phyloP scores from a whole-genome alignment of 2,113 vertebrate genomes.

The Gobiocypris rarus region DNA sequence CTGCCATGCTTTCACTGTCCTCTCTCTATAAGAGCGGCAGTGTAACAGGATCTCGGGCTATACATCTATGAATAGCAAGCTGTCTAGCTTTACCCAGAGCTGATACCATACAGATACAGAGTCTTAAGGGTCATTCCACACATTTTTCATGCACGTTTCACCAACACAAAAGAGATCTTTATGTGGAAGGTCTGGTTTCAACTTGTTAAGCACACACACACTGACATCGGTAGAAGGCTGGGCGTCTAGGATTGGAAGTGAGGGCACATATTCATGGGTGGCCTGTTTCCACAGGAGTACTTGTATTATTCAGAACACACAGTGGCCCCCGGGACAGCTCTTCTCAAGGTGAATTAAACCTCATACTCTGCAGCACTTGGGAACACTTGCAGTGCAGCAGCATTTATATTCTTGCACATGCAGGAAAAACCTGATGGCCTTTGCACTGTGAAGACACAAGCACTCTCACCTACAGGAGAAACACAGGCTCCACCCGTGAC shows the following conservation, averaged over 20 bases:
- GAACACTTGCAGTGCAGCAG: not conserved
- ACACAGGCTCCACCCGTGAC: not conserved
- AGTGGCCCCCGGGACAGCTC: not conserved
- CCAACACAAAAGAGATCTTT: constrained; percentile 19
- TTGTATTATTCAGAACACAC: constrained; percentile 17
- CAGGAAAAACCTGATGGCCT: not conserved
- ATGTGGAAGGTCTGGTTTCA: constrained; percentile 29
- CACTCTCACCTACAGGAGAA: not conserved
- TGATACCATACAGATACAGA: constrained; percentile 5
- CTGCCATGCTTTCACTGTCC: not conserved
- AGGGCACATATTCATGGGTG: constrained; percentile 14
- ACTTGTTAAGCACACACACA: not conserved
- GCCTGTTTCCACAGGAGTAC: not conserved
- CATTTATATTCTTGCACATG: not conserved
- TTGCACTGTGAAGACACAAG: constrained; percentile 3
- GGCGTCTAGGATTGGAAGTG: not conserved
- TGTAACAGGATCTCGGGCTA: not conserved
- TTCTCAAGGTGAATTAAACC: constrained; percentile 8
- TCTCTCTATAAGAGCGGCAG: not conserved
- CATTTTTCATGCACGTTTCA: not conserved
- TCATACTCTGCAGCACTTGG: not conserved
- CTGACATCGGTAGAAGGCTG: not conserved
- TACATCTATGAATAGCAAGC: constrained; percentile 17
- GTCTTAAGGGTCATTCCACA: constrained; percentile 11
- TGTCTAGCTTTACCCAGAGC: not conserved